These are phyloP conservation scores for Plagodis dolabraria DNA, from an alignment of 2,888 invertebrate genomes.

Conservation along the genomic window DNA sequence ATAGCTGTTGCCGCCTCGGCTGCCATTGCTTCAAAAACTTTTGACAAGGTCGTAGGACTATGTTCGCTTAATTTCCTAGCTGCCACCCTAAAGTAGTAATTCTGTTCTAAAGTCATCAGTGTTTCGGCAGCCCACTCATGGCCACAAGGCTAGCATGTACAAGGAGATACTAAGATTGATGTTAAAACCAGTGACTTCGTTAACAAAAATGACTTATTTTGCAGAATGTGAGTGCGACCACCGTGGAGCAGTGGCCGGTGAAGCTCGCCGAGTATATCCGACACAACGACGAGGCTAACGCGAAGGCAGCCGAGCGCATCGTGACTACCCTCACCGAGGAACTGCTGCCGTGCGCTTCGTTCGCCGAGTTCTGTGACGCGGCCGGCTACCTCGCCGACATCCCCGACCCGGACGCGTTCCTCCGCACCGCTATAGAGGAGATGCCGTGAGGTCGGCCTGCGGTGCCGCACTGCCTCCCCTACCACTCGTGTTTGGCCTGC, in stretches of 20 bases:
- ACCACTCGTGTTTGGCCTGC: constrained; percentile 63
- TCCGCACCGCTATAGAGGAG: constrained; percentile 61
- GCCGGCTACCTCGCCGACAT: constrained; percentile 90
- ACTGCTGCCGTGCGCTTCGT: constrained; percentile 94
- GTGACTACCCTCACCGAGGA: constrained; percentile 94
- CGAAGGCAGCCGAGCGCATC: constrained; percentile 94
- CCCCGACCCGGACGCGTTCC: constrained; percentile 85
- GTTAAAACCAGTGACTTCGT: too few relatives aligned
- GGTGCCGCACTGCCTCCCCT: constrained; percentile 61
- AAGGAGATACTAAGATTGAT: too few relatives aligned
- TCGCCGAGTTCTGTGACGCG: constrained; percentile 97
- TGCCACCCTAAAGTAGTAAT: too few relatives aligned
- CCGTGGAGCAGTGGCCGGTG: constrained; percentile 94
- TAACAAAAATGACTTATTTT: constrained; percentile 1
- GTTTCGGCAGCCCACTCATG: too few relatives aligned
- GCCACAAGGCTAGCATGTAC: too few relatives aligned
- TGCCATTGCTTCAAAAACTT: too few relatives aligned
- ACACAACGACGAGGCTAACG: constrained; percentile 95
- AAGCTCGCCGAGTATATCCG: constrained; percentile 96
- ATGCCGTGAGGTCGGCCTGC: constrained; percentile 65
- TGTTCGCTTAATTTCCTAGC: too few relatives aligned
- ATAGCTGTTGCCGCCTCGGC: too few relatives aligned
- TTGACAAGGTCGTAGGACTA: too few relatives aligned
- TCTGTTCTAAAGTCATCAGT: too few relatives aligned
- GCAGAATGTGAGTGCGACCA: constrained; percentile 88